Evolutionary conservation across 2,888 invertebrate species (phyloP), one percentile per base, ranked within the genome.

Genomic region (Tachystola acroxantha): DNA sequence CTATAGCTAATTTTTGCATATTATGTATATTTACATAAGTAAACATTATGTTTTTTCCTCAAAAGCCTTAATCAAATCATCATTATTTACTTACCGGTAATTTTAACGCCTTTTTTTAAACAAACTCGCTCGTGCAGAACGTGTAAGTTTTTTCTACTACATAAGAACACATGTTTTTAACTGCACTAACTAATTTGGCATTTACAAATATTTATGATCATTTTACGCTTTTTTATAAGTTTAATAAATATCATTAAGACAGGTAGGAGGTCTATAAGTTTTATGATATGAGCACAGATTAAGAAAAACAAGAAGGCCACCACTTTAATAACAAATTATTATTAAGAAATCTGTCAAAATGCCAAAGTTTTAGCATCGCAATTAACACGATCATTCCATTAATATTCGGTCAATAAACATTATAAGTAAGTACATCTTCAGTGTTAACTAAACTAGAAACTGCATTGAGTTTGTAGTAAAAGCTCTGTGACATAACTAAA

Each of bases 21-120:
- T n/a, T n/a, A n/a, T n/a, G n/a, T n/a, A n/a, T n/a, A n/a, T n/a
- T n/a, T n/a, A n/a, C n/a, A n/a, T n/a, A n/a, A n/a, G n/a, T n/a
- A n/a, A n/a, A n/a, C n/a, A n/a, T n/a, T n/a, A n/a, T n/a, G n/a
- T n/a, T n/a, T 16, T 16, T 16, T 16, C 6, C 3, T 4, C 16
- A 3, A 16, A 16, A 16, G 3, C 16, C 6, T 16, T 22, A 27
- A 28, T 34, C 19, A 7, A 11, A 10, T 12, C 10, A 33, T 33
- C 14, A 11, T 25, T 25, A 6, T 7, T 39, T 32, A 26, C 24
- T 19, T 31, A 16, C 24, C 6, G 3, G 16, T 16, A 16, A n/a
- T 7, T 24, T 43, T 33, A 46, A 46, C 40, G 34, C 33, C 29
- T 42, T 42, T 41, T 16, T 29, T 29, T 29, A 10, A 10, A 26